Base-by-base conservation (phyloP, 2,797 vertebrate species). In the Petrocephalus sullivani region DNA sequence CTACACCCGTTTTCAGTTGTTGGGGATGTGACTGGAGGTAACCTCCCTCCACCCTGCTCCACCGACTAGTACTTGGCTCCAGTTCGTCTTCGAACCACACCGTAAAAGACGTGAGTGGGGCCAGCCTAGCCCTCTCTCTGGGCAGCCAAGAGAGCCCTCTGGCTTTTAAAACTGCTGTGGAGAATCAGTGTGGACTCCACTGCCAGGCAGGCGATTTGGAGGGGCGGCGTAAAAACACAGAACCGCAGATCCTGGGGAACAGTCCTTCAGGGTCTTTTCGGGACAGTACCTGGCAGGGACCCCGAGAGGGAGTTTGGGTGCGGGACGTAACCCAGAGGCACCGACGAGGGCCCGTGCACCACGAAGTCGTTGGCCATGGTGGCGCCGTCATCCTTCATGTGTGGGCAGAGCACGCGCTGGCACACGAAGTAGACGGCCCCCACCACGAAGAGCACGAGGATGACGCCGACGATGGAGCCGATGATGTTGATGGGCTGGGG, bases 391-490 rank as follows among this genome's bases (percentile, higher is more conserved):
- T 98, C 98, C 91, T 98, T 99, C 97, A 98, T 98, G 92, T 97
- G 97, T 0, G 97, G 97, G 91, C 98, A 99, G 89, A 99, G 94
- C 87, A 98, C 97, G 0, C 98, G 96, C 95, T 99, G 98, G 89
- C 98, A 99, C 91, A 98, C 97, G 0, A 99, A 98, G 90, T 99
- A 99, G 90, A 99, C 95, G 0, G 97, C 97, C 49, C 97, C 98
- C 86, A 98, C 97, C 87, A 99, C 96, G 78, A 99, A 99, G 75
- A 99, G 93, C 0, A 97, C 97, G 85, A 99, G 96, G 90, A 99
- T 97, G 28, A 99, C 97, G 8, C 96, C 97, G 85, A 99, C 97
- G 89, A 99, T 97, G 67, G 98, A 98, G 86, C 97, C 97, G 49
- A 99, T 97, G 5, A 97, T 98, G 94, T 96, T 98, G 93, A 96